Evolutionary conservation across 2,888 invertebrate species (phyloP).

Genomic region (Toxonevra muliebris): DNA sequence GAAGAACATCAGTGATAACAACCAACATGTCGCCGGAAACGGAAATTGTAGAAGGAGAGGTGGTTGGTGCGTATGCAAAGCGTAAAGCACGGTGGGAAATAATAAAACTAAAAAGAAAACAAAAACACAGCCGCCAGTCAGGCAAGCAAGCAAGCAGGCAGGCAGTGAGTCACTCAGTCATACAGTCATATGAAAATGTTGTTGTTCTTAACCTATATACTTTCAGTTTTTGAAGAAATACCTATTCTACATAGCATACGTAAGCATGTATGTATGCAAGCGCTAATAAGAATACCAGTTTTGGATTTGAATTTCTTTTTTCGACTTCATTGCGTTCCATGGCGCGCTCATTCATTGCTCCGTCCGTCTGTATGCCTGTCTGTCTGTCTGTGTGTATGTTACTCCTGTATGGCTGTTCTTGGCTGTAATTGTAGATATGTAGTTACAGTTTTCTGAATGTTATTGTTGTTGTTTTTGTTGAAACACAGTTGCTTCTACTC

Average conservation of each 20-base stretch:
- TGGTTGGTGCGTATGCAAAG: background rate
- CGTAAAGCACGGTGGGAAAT: background rate
- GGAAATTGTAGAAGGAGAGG: slow-evolving; percentile 2
- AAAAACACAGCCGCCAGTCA: background rate
- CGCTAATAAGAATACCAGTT: too few relatives aligned
- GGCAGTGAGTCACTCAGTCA: slow-evolving; percentile 6
- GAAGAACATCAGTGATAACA: background rate
- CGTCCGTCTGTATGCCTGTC: slow-evolving; percentile 1
- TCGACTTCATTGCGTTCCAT: background rate
- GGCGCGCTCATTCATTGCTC: background rate
- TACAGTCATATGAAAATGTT: too few relatives aligned
- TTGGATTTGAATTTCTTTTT: background rate
- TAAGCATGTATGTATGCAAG: too few relatives aligned
- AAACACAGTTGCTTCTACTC: background rate
- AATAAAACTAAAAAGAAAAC: background rate
- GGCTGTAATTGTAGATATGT: too few relatives aligned
- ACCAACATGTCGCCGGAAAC: slow-evolving; percentile 9
- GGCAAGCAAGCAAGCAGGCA: background rate
- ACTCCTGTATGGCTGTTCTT: background rate
- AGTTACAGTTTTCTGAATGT: background rate
- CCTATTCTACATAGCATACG: too few relatives aligned
- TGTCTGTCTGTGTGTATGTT: slow-evolving; percentile 9
- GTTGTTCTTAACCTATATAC: too few relatives aligned
- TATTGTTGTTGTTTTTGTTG: background rate
- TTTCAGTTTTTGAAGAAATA: too few relatives aligned